A percentile compares a stretch with the other conserved stretches of the same genome.
Conservation (phyloP, 2,113 vertebrate genomes). For the Epinephelus moara region DNA sequence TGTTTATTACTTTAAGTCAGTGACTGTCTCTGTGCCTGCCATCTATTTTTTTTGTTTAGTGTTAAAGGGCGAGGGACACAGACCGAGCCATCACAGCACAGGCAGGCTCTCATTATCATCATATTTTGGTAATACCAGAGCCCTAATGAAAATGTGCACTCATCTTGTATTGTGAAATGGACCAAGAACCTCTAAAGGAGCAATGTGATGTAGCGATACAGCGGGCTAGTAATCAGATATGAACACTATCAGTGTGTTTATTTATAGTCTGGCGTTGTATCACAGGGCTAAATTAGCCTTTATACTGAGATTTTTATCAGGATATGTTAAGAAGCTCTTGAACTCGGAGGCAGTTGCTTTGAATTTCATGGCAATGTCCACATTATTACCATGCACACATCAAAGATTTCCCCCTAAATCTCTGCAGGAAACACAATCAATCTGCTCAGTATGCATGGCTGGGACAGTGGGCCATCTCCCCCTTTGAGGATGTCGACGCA, state of each 20-base stretch:
- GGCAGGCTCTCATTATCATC: background rate
- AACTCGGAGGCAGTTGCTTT: constrained; percentile 49
- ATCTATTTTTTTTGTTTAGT: constrained; percentile 28
- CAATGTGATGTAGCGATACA: background rate
- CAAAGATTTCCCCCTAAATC: constrained; percentile 77
- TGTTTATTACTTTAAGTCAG: constrained; percentile 40
- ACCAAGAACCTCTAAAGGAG: constrained; percentile 30
- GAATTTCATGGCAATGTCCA: constrained; percentile 56
- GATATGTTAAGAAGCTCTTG: constrained; percentile 49
- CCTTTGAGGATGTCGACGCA: constrained; percentile 81
- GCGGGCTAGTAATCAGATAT: constrained; percentile 13
- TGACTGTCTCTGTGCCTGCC: background rate
- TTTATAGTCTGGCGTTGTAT: constrained; percentile 23
- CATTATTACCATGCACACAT: constrained; percentile 79
- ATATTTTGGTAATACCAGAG: constrained; percentile 7
- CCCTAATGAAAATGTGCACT: constrained; percentile 16
- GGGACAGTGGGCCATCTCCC: constrained; percentile 70
- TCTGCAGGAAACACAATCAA: constrained; percentile 78
- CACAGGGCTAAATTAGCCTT: constrained; percentile 47
- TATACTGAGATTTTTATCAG: constrained; percentile 37
- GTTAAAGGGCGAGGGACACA: background rate
- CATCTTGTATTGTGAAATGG: constrained; percentile 17
- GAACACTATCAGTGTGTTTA: background rate
- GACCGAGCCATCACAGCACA: background rate
- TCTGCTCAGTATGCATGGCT: constrained; percentile 75